Base-by-base conservation (phyloP, 2,113 vertebrate species). In the Microcebus griseorufus region DNA sequence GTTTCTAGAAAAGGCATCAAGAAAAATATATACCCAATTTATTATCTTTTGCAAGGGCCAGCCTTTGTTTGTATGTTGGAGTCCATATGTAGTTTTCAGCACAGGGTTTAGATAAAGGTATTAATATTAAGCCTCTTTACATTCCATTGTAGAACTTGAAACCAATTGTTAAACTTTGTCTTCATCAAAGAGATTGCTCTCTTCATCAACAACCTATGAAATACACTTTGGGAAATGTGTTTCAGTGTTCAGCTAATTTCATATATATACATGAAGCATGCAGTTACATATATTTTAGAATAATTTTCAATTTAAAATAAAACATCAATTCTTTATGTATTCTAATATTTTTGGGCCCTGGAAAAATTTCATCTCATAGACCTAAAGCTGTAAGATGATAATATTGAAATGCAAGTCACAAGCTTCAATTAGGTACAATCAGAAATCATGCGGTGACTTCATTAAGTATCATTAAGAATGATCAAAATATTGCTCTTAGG, bases 401-500 rank as follows among this genome's bases (percentile, higher is more conserved):
- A 96, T 97, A 99, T 99, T 99, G 98, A 98, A 99, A 99, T 99
- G 98, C 99, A 98, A 99, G 98, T 99, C 99, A 99, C 98, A 99
- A 98, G 98, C 98, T 98, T 99, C 99, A 99, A 99, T 99, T 99
- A 99, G 98, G 98, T 99, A 99, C 98, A 99, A 99, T 99, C 98
- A 99, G 98, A 99, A 99, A 99, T 99, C 99, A 99, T 99, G 99
- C 98, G 80, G 99, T 98, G 99, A 99, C 98, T 99, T 99, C 99
- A 99, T 99, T 99, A 99, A 99, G 98, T 99, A 99, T 99, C 99
- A 99, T 99, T 99, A 99, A 99, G 98, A 99, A 99, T 99, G 98
- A 99, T 99, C 98, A 99, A 99, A 99, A 99, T 99, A 99, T 99
- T 99, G 98, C 99, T 99, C 98, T 99, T 99, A 99, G 99, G 98